Conservation (phyloP, 2,113 vertebrate genomes). For the Rhea americana region DNA sequence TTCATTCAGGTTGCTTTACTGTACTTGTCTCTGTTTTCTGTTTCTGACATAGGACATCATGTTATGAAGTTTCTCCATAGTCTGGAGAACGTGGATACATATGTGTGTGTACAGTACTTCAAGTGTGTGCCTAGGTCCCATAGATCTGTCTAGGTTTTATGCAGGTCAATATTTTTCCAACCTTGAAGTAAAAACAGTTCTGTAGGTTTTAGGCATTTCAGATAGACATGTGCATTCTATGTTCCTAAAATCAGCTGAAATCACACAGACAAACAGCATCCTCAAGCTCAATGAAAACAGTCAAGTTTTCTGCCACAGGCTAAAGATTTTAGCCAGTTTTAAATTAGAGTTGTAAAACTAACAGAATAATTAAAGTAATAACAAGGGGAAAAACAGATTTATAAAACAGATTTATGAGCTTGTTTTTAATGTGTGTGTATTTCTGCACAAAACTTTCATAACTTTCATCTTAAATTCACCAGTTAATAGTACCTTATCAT, state of each 20-base stretch:
- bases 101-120: neutral
- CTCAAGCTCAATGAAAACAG: neutral
- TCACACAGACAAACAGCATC: neutral
- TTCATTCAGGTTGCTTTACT: neutral
- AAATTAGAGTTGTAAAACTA: neutral
- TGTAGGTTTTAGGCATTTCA: neutral
- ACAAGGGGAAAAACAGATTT: neutral
- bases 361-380: neutral
- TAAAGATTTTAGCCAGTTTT: neutral
- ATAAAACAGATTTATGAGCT: neutral
- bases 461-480: neutral
- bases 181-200: neutral
- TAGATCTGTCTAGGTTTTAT: neutral
- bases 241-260: neutral
- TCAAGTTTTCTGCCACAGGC: neutral
- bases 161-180: neutral
- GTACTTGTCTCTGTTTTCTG: neutral
- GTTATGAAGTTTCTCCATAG: neutral
- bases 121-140: neutral
- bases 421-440: neutral
- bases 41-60: neutral
- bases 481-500: constrained; percentile 12
- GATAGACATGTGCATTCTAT: neutral
- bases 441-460: neutral
- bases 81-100: neutral